Evolutionary conservation across 2,888 invertebrate genomes (phyloP).

Genomic region (Mythimna impura): DNA sequence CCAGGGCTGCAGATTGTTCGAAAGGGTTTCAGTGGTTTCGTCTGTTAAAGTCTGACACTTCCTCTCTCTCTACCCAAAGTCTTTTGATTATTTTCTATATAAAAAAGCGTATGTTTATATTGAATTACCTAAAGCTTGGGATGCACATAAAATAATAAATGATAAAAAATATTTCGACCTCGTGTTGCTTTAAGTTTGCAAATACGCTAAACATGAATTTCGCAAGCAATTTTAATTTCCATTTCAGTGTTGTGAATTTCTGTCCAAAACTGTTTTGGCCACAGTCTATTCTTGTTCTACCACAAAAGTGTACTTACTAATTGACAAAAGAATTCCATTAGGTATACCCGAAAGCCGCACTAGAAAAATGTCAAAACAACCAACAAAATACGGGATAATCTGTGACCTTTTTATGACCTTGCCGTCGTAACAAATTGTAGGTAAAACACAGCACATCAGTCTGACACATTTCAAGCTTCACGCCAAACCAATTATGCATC

Average conservation of each 20-base stretch:
- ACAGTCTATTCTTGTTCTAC: background rate
- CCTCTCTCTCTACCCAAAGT: too few species aligned
- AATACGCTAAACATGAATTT: background rate
- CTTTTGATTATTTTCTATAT: too few species aligned
- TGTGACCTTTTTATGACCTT: constrained; percentile 13
- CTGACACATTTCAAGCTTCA: constrained; percentile 36
- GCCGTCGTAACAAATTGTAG: constrained; percentile 16
- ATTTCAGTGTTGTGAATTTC: constrained; percentile 3
- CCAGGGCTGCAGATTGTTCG: too few species aligned
- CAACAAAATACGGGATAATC: constrained; percentile 12
- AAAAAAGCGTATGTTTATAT: background rate
- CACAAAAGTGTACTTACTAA: constrained; percentile 5
- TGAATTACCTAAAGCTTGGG: background rate
- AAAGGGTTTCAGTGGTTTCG: too few species aligned
- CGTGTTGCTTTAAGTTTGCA: background rate
- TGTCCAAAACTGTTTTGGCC: constrained; percentile 8
- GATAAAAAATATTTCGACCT: background rate
- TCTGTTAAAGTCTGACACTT: too few species aligned
- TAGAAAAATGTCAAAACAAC: constrained; percentile 21
- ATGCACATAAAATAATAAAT: background rate
- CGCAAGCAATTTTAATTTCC: background rate
- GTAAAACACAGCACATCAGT: background rate
- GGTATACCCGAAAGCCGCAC: background rate
- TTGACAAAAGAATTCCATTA: constrained; percentile 19
- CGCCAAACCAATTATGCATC: constrained; percentile 58